These are phyloP conservation scores for Thaumatotibia leucotreta DNA, from an alignment of 1,140 invertebrate genomes.

Conservation along the genomic window DNA sequence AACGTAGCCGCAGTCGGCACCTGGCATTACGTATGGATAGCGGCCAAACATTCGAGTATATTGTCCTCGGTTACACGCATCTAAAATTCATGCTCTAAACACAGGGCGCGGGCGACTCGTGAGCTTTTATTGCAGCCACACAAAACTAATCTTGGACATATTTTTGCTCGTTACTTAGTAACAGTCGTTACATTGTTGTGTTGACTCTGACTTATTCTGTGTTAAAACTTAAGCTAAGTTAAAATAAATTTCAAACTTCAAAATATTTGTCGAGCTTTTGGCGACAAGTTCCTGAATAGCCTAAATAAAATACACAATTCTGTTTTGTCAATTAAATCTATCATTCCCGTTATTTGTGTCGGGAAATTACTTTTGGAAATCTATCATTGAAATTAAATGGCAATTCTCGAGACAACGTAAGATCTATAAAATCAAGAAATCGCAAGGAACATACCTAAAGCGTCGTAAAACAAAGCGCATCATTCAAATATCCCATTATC, in stretches of 20 bases:
- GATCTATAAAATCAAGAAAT: conserved; percentile 29
- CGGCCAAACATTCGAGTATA: conserved; percentile 17
- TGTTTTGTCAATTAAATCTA: neutral
- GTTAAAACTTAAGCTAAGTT: neutral
- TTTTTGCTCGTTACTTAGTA: conserved; percentile 9
- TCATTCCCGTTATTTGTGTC: neutral
- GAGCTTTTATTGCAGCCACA: conserved; percentile 45
- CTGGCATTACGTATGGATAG: conserved; percentile 10
- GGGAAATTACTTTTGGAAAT: neutral
- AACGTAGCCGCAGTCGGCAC: conserved; percentile 7
- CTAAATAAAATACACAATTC: neutral
- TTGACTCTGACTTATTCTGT: neutral
- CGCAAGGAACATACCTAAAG: conserved; percentile 40
- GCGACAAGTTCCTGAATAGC: neutral
- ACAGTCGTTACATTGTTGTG: neutral
- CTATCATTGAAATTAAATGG: neutral
- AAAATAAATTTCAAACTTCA: neutral
- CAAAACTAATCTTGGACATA: conserved; percentile 33
- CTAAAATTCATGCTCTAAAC: conserved; percentile 57
- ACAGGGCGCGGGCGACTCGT: conserved; percentile 33
- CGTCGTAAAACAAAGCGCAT: conserved; percentile 58
- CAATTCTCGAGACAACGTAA: neutral
- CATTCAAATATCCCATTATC: conserved; percentile 66
- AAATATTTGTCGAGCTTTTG: neutral
- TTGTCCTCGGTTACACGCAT: conserved; percentile 41